Conservation (phyloP, 2,888 invertebrate species). For the Coleophora deauratella region DNA sequence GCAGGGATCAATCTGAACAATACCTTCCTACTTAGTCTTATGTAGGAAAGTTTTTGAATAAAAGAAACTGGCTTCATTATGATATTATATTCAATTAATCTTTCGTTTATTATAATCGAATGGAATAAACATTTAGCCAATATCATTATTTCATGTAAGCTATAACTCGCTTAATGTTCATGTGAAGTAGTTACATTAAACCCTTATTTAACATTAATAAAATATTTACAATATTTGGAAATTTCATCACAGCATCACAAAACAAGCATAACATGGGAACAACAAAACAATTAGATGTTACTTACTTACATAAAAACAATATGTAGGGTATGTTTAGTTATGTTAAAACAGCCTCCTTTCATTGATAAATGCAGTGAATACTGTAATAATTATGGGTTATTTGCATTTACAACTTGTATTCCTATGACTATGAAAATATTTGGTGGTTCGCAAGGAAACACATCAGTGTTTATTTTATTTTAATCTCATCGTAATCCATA, state of each 20-base stretch:
- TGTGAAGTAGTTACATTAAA: slow-evolving; percentile 63
- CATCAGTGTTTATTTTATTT: neutral
- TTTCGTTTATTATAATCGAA: slow-evolving; percentile 68
- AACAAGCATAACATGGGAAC: slow-evolving; percentile 67
- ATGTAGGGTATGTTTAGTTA: slow-evolving; percentile 9
- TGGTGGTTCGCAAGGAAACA: no score
- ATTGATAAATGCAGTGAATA: slow-evolving; percentile 65
- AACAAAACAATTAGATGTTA: slow-evolving; percentile 58
- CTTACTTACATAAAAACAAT: slow-evolving; percentile 26
- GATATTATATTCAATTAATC: slow-evolving; percentile 65
- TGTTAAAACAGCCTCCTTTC: slow-evolving; percentile 49
- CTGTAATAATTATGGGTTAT: slow-evolving; percentile 28
- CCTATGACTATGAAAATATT: neutral
- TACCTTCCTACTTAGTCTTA: no score
- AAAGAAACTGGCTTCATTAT: slow-evolving; percentile 34
- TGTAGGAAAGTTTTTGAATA: slow-evolving; percentile 19
- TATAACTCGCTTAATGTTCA: slow-evolving; percentile 59
- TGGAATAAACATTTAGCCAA: slow-evolving; percentile 73
- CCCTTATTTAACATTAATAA: slow-evolving; percentile 64
- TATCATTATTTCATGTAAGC: slow-evolving; percentile 51
- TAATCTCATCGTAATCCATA: no score
- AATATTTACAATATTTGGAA: slow-evolving; percentile 72
- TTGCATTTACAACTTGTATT: neutral
- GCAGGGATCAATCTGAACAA: no score
- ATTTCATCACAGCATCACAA: slow-evolving; percentile 73